Evolutionary conservation across 2,113 vertebrate genomes (phyloP).

Genomic region (Narcine bancroftii): DNA sequence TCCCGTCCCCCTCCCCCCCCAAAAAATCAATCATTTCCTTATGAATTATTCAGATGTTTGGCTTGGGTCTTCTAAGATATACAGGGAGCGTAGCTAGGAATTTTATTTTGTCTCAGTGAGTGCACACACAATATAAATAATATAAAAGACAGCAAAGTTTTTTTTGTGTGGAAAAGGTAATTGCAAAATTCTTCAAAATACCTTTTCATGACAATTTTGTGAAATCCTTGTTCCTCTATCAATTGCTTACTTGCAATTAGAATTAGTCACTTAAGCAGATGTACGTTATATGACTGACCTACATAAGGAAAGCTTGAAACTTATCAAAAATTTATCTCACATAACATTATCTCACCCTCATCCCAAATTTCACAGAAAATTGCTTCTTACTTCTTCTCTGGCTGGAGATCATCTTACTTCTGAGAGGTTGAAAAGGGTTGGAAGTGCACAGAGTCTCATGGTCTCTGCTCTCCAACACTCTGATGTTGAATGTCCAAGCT

Average conservation of each 20-base stretch:
- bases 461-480: background rate
- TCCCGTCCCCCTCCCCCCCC: constrained; percentile 48
- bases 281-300: constrained; percentile 20
- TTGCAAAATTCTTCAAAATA: background rate
- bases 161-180: constrained; percentile 11
- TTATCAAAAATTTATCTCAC: constrained; percentile 31
- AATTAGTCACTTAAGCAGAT: constrained; percentile 5
- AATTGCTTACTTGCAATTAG: background rate
- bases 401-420: background rate
- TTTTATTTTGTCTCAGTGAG: constrained; percentile 40
- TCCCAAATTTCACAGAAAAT: background rate
- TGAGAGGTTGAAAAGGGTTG: background rate
- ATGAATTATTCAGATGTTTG: constrained; percentile 83
- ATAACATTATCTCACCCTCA: background rate
- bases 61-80: constrained; percentile 65
- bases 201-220: background rate
- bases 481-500: background rate
- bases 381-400: background rate
- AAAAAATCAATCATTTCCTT: constrained; percentile 64
- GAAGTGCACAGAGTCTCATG: background rate
- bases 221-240: background rate
- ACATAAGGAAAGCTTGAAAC: constrained; percentile 23
- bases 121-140: constrained; percentile 37
- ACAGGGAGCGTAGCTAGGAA: constrained; percentile 49
- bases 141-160: constrained; percentile 13